Percentiles rank a stretch among this genome's conserved stretches.
phyloP scores from a whole-genome alignment of 2,888 invertebrate species.

The Mythimna pallens region DNA sequence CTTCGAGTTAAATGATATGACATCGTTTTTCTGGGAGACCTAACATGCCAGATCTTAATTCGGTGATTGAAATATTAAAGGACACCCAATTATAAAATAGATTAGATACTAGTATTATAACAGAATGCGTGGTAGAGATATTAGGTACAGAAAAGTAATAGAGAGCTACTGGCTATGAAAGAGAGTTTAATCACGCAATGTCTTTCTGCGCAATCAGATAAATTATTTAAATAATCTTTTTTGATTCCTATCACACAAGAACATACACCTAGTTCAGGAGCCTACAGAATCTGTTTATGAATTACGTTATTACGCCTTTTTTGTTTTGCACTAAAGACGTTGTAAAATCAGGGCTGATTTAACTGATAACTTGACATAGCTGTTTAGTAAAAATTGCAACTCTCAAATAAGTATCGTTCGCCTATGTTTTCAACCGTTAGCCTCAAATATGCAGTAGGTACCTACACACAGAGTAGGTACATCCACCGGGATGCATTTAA shows the following conservation, averaged over 20 bases:
- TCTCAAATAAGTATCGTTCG: background rate
- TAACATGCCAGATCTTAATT: constrained; percentile 26
- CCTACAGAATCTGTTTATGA: background rate
- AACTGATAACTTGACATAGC: background rate
- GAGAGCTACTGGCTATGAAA: too few relatives aligned
- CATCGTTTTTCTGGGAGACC: constrained; percentile 34
- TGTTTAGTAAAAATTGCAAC: background rate
- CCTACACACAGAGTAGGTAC: constrained; percentile 1
- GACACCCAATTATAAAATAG: constrained; percentile 2
- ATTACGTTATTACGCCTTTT: background rate
- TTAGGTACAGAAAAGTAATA: too few relatives aligned
- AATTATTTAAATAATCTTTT: background rate
- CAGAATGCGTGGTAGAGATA: background rate
- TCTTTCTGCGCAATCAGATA: background rate
- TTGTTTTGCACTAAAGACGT: background rate
- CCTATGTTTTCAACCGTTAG: background rate
- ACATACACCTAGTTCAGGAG: background rate
- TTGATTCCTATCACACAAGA: background rate
- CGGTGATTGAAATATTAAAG: constrained; percentile 5
- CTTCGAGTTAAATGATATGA: constrained; percentile 40
- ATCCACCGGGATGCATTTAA: constrained; percentile 57
- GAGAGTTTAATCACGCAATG: too few relatives aligned
- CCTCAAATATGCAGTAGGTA: constrained; percentile 1
- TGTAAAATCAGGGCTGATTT: background rate
- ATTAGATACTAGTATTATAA: too few relatives aligned